These are phyloP conservation scores for Athalia rosae DNA, from an alignment of 2,888 invertebrate genomes.

Conservation along the genomic window DNA sequence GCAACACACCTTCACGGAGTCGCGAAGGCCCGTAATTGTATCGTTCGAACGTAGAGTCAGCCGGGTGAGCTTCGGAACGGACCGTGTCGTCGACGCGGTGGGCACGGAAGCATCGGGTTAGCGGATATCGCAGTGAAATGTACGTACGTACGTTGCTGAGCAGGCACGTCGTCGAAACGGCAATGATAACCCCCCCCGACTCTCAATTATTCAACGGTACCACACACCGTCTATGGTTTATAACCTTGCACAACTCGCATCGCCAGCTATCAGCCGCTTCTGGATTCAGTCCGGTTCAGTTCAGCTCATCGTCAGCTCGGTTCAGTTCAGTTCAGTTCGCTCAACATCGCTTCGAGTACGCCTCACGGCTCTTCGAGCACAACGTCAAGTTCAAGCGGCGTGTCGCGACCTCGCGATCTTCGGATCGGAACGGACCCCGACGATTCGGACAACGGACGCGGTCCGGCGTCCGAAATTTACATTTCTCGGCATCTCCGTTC, in stretches of 20 bases:
- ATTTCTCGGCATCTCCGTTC: too few relatives aligned
- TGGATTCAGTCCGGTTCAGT: too few relatives aligned
- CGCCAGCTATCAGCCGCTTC: too few relatives aligned
- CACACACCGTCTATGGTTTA: too few relatives aligned
- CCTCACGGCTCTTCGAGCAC: background rate
- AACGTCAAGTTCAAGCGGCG: background rate
- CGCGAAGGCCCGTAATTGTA: too few relatives aligned
- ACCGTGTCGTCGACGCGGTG: background rate
- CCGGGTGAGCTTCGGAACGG: too few relatives aligned
- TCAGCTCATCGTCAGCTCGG: too few relatives aligned
- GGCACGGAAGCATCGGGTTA: conserved; percentile 27
- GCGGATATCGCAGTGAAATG: background rate
- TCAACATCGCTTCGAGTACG: conserved; percentile 8
- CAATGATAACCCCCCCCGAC: conserved; percentile 29
- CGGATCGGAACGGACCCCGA: background rate
- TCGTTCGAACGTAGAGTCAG: too few relatives aligned
- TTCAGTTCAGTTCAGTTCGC: too few relatives aligned
- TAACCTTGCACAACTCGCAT: background rate
- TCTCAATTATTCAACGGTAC: conserved; percentile 31
- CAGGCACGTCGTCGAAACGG: background rate
- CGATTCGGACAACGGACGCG: conserved; percentile 7
- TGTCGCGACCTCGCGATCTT: background rate
- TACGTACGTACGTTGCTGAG: background rate
- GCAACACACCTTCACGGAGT: too few relatives aligned
- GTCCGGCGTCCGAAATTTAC: too few relatives aligned